Evolutionary conservation across 2,113 vertebrate species (phyloP), one percentile per base, ranked within the genome.

Genomic region (Plotosus lineatus): DNA sequence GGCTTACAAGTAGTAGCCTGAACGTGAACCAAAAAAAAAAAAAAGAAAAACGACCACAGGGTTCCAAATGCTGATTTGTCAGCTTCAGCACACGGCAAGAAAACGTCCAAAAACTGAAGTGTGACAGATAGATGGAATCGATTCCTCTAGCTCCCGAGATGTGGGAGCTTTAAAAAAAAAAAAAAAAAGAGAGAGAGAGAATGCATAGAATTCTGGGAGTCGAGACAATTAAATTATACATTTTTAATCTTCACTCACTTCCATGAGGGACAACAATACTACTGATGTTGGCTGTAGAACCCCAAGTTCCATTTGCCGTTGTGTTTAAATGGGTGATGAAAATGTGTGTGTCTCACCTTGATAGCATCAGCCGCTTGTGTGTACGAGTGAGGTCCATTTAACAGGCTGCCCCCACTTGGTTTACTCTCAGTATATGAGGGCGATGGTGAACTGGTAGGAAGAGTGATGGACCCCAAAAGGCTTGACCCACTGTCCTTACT

Each of bases 341-440:
- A 61, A 23, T 65, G 77, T 19, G 33, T 50, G 50, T 28, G 12
- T 60, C 87, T 91, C 84, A 94, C 96, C 95, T 97, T 96, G 85
- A 95, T 93, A 86, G 90, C 89, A 0, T 95, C 94, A 0, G 87
- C 83, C 66, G 94, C 73, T 40, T 94, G 88, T 6, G 92, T 94
- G 88, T 95, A 97, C 71, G 94, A 95, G 17, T 94, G 93, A 0
- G 95, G 95, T 1, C 95, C 96, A 0, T 96, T 96, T 82, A 96
- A 91, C 56, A 96, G 91, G 75, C 91, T 83, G 77, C 92, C 87
- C 42, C 92, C 89, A 44, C 38, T 81, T 1, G 91, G 80, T 85
- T 96, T 96, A 83, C 91, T 91, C 8, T 97, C 96, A 21, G 90
- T 93, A 90, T 95, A 97, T 46, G 91, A 94, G 48, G 94, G 92